phyloP scores from a whole-genome alignment of 2,113 vertebrate genomes.

The Corydoras maculifer region DNA sequence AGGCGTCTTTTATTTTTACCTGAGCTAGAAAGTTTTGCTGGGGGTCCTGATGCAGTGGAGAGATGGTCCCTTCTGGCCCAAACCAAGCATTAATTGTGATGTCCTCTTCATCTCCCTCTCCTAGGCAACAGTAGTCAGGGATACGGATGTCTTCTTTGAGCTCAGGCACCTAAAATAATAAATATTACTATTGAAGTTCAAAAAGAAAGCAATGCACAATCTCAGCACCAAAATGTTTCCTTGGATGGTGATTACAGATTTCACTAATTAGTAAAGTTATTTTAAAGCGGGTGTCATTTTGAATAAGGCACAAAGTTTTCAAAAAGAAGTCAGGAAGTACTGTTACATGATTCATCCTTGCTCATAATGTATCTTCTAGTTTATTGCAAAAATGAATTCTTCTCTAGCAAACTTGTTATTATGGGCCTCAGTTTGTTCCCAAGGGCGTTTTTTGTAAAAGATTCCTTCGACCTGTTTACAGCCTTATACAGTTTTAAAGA shows the following conservation, averaged over 20 bases:
- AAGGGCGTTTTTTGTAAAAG: no score
- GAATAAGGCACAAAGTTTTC: no score
- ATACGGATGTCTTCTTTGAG: constrained; percentile 84
- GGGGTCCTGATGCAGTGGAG: constrained; percentile 93
- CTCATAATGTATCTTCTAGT: no score
- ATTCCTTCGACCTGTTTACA: no score
- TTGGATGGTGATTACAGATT: not conserved
- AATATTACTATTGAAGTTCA: not conserved
- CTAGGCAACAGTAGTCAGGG: constrained; percentile 93
- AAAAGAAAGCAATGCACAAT: not conserved
- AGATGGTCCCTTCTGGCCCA: constrained; percentile 82
- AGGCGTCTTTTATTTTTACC: constrained; percentile 54
- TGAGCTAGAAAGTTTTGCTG: constrained; percentile 92
- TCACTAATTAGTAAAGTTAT: no score
- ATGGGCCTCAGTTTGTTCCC: no score
- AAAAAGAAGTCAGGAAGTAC: no score
- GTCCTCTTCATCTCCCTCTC: constrained; percentile 81
- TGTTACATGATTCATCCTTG: no score
- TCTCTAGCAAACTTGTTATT: no score
- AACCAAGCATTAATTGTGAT: constrained; percentile 96
- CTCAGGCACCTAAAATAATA: constrained; percentile 76
- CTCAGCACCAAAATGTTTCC: not conserved
- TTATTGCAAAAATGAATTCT: no score
- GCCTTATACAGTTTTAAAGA: no score
- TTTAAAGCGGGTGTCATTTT: no score